These are phyloP conservation scores for Clarias fuscus DNA, from an alignment of 2,797 vertebrate species.

Conservation along the genomic window DNA sequence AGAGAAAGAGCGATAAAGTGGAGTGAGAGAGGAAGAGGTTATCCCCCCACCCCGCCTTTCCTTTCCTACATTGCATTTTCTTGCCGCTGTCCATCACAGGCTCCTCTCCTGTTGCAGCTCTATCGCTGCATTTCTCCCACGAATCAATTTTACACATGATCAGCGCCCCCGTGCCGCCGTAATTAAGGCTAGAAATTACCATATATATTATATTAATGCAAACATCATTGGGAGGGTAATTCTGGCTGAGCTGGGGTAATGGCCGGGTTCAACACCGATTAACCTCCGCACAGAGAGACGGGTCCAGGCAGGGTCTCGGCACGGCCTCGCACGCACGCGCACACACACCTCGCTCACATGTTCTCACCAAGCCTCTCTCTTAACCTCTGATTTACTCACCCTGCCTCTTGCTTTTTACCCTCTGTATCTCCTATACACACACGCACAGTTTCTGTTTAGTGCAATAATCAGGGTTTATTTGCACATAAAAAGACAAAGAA, in stretches of 20 bases:
- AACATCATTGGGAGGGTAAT: constrained; percentile 99
- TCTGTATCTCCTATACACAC: neutral
- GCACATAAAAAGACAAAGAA: neutral
- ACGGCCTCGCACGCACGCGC: neutral
- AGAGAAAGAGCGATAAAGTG: constrained; percentile 55
- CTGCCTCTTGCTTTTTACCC: neutral
- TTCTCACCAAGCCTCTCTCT: neutral
- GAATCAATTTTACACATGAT: constrained; percentile 99
- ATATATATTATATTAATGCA: constrained; percentile 99
- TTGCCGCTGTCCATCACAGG: constrained; percentile 84
- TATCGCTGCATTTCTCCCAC: constrained; percentile 99
- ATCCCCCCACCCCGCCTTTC: constrained; percentile 53
- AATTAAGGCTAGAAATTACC: constrained; percentile 99
- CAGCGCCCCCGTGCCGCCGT: constrained; percentile 99
- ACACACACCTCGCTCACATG: constrained; percentile 1
- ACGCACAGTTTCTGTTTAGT: neutral
- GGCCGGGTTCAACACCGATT: constrained; percentile 99
- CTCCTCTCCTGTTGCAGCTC: constrained; percentile 85
- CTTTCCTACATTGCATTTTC: constrained; percentile 74
- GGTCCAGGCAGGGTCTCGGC: constrained; percentile 42
- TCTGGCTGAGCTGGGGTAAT: constrained; percentile 99
- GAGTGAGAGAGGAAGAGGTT: constrained; percentile 54
- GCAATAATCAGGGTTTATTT: neutral
- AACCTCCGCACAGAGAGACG: constrained; percentile 86
- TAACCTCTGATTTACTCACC: neutral